A percentile compares a stretch with the other conserved stretches of the same genome.
Conservation (phyloP, 2,888 invertebrate species). For the Bembecia ichneumoniformis region DNA sequence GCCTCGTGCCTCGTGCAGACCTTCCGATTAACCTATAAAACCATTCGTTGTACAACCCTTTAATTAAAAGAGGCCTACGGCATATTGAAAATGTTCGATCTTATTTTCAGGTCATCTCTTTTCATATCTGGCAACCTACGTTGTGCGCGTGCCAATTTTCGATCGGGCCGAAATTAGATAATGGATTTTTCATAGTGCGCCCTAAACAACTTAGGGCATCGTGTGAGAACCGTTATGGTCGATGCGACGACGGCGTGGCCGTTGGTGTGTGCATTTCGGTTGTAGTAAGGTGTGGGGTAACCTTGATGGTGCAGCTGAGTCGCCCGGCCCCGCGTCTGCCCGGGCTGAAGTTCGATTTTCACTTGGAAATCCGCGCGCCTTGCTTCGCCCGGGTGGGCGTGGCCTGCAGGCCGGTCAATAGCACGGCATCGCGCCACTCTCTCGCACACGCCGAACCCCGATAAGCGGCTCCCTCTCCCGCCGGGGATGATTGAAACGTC, state of each 20-base stretch:
- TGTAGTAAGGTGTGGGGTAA: conserved; percentile 36
- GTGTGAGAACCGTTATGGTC: conserved; percentile 1
- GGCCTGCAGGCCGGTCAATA: conserved; percentile 70
- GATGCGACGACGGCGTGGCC: conserved; percentile 1
- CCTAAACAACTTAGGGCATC: conserved; percentile 4
- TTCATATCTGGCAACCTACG: conserved; percentile 47
- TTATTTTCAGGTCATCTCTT: conserved; percentile 39
- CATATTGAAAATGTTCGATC: not conserved
- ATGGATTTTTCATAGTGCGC: conserved; percentile 25
- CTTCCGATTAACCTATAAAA: not conserved
- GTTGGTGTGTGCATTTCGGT: conserved; percentile 35
- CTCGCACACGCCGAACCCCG: conserved; percentile 26
- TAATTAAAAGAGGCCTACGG: not conserved
- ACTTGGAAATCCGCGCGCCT: conserved; percentile 65
- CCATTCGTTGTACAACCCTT: not conserved
- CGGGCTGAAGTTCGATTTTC: conserved; percentile 70
- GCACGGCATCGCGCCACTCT: conserved; percentile 56
- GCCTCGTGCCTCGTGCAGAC: not conserved
- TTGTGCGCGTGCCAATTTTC: conserved; percentile 55
- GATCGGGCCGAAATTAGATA: conserved; percentile 36
- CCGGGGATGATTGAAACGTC: conserved; percentile 72
- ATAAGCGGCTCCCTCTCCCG: conserved; percentile 43
- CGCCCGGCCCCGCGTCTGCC: conserved; percentile 56
- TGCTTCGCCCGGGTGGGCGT: conserved; percentile 71
- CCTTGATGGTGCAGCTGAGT: conserved; percentile 59